Conservation (phyloP, 2,113 vertebrate genomes). For the Sorex fumeus region DNA sequence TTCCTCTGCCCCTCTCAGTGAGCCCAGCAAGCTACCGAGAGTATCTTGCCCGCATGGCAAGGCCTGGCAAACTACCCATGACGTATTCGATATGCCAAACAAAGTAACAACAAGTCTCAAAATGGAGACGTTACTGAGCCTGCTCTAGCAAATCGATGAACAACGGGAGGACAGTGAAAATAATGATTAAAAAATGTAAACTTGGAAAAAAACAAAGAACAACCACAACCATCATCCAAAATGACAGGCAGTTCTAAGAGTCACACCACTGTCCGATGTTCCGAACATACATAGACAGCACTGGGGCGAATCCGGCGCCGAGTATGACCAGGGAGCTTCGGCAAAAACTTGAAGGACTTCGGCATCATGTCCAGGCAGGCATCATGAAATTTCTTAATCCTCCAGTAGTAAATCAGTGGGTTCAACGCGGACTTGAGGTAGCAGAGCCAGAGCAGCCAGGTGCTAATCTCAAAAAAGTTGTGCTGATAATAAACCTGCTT, state of each 20-base stretch:
- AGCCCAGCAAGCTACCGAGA: no score
- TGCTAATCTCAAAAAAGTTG: constrained; percentile 97
- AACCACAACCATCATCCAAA: constrained; percentile 24
- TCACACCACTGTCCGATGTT: constrained; percentile 95
- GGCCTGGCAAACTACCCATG: no score
- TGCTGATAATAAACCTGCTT: constrained; percentile 94
- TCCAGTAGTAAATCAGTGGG: constrained; percentile 99
- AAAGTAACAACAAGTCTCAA: no score
- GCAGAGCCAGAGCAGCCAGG: constrained; percentile 99
- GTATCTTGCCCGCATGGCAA: no score
- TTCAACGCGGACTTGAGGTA: constrained; percentile 99
- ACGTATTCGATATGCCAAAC: no score
- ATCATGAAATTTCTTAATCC: constrained; percentile 99
- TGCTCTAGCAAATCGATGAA: no score
- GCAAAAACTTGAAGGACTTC: constrained; percentile 97
- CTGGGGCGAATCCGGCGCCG: constrained; percentile 96
- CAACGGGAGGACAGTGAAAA: no score
- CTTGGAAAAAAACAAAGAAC: no score
- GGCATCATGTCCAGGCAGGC: constrained; percentile 98
- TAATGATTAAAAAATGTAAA: no score
- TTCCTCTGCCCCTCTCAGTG: no score
- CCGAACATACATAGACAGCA: constrained; percentile 96
- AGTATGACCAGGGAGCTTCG: constrained; percentile 94
- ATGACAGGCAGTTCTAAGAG: constrained; percentile 27
- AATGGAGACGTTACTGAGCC: no score